Evolutionary conservation across 2,888 invertebrate species (phyloP).

Genomic region (Adelognathus sp.): DNA sequence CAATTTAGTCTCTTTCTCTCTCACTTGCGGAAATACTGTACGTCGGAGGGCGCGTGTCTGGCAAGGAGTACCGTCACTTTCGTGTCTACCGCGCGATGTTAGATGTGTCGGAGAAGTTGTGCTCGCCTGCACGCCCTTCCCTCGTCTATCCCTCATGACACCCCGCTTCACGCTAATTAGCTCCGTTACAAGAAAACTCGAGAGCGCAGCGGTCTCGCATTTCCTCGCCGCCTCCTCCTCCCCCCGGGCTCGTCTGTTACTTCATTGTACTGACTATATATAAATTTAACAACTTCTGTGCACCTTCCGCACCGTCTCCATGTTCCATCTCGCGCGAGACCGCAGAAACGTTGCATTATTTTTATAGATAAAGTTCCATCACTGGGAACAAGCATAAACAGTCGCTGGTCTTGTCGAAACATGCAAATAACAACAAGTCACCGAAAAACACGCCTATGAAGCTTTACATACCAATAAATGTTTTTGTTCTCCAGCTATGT

Average conservation of each 20-base stretch:
- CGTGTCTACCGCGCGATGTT: constrained; percentile 60
- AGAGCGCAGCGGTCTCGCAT: constrained; percentile 40
- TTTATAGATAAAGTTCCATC: not conserved
- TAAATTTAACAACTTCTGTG: not conserved
- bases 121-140: constrained; percentile 3
- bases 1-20: not conserved
- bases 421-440: no score
- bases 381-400: not conserved
- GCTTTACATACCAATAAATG: no score
- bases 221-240: constrained; percentile 2
- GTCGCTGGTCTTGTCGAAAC: constrained; percentile 10
- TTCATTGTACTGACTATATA: constrained; percentile 5
- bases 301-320: not conserved
- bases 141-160: constrained; percentile 10
- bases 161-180: constrained; percentile 61
- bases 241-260: constrained; percentile 3
- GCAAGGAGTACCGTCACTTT: constrained; percentile 56
- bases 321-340: not conserved
- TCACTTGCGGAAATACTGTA: constrained; percentile 18
- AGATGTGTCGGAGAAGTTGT: constrained; percentile 55
- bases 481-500: no score
- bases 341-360: not conserved
- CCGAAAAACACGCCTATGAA: no score
- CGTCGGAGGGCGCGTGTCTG: constrained; percentile 52
- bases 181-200: constrained; percentile 64